Percentiles rank a stretch among this genome's conserved stretches.
These are phyloP conservation scores for Cisticola juncidis DNA, from an alignment of 2,113 vertebrate genomes.

Conservation along the genomic window DNA sequence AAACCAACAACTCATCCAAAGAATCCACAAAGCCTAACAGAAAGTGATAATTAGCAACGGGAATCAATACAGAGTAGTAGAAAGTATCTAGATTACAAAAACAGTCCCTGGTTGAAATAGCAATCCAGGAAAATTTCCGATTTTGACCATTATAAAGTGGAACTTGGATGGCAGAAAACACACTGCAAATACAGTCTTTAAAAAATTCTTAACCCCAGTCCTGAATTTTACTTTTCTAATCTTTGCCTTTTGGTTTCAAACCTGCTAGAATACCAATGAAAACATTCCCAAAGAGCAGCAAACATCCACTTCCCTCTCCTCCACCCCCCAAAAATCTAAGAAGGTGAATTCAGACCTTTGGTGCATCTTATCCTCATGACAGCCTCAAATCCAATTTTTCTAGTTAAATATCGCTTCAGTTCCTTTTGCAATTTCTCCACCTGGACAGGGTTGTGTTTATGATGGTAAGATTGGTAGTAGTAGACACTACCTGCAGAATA, in stretches of 20 bases:
- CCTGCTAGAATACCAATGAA: neutral
- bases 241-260: neutral
- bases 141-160: neutral
- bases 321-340: neutral
- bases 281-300: neutral
- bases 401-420: slow-evolving; percentile 90
- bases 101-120: neutral
- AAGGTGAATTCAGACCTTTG: slow-evolving; percentile 80
- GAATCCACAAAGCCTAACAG: neutral
- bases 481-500: slow-evolving; percentile 93
- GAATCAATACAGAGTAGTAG: neutral
- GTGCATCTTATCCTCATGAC: slow-evolving; percentile 98
- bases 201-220: neutral
- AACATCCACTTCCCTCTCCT: fast-evolving
- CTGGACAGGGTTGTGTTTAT: slow-evolving; percentile 89
- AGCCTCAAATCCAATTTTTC: slow-evolving; percentile 96
- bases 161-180: neutral
- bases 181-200: neutral
- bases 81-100: neutral
- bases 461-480: slow-evolving; percentile 93
- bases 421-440: slow-evolving; percentile 92
- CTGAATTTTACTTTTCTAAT: neutral
- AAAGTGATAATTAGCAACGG: neutral
- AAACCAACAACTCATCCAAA: neutral
- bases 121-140: neutral